A percentile compares a stretch with the other conserved stretches of the same genome.
These are phyloP conservation scores for Drosophila pegasa DNA, from an alignment of 2,888 invertebrate genomes.

Conservation along the genomic window DNA sequence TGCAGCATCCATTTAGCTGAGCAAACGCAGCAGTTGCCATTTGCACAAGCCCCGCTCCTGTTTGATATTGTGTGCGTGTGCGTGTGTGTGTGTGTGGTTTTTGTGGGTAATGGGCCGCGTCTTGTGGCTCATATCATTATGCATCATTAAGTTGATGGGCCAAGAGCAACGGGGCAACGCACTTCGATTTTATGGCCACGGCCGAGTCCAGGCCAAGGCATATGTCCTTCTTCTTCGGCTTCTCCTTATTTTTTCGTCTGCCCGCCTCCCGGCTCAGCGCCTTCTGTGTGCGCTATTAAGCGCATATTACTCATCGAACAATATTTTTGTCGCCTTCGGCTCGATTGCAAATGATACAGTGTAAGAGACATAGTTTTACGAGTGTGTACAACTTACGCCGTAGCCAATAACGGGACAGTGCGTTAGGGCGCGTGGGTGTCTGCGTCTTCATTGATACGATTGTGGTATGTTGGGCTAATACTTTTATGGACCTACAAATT, in stretches of 20 bases:
- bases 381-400: slow-evolving; percentile 29
- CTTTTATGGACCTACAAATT: slow-evolving; percentile 30
- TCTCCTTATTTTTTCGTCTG: not conserved
- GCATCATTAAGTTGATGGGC: slow-evolving; percentile 79
- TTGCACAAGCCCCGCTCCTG: not conserved
- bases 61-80: slow-evolving; percentile 1
- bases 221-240: slow-evolving; percentile 49
- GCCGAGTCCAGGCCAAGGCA: slow-evolving; percentile 36
- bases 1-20: slow-evolving; percentile 62
- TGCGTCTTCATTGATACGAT: not conserved
- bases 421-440: not conserved
- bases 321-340: slow-evolving; percentile 60
- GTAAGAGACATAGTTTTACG: slow-evolving; percentile 45
- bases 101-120: slow-evolving; percentile 75
- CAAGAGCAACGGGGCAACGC: slow-evolving; percentile 39
- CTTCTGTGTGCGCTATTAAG: slow-evolving; percentile 64
- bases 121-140: slow-evolving; percentile 77
- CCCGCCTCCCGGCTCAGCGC: slow-evolving; percentile 34
- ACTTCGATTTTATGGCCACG: slow-evolving; percentile 72
- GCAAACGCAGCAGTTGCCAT: slow-evolving; percentile 54
- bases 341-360: slow-evolving; percentile 44
- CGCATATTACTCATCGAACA: slow-evolving; percentile 74
- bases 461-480: not conserved
- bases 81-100: slow-evolving; percentile 28
- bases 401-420: slow-evolving; percentile 57